A percentile compares a stretch with the other conserved stretches of the same genome.
Evolutionary conservation across 37 sponge, comb jelly and placozoan species (phyloP).

Genomic region (Diacarnus erythraeanus): DNA sequence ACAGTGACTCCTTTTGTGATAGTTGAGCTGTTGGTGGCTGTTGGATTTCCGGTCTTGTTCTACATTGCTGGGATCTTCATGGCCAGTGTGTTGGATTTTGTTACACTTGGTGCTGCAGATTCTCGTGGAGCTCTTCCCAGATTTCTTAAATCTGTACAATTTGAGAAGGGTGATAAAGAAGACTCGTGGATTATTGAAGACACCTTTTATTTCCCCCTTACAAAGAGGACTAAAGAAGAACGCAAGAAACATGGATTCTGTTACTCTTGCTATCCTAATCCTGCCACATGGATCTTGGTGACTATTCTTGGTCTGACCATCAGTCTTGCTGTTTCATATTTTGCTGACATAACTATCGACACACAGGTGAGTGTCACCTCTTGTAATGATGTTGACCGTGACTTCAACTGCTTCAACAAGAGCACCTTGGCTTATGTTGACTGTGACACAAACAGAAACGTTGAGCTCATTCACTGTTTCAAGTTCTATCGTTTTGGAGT

Average conservation of each 20-base stretch:
- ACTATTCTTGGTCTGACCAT: slow-evolving; percentile 15
- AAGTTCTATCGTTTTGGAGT: slow-evolving; percentile 48
- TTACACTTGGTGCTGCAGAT: slow-evolving; percentile 55
- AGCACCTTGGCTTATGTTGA: slow-evolving; percentile 22
- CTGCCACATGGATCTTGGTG: slow-evolving; percentile 27
- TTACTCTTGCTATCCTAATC: neutral
- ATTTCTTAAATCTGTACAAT: slow-evolving; percentile 35
- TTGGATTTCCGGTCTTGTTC: slow-evolving; percentile 39
- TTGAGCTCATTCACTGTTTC: slow-evolving; percentile 44
- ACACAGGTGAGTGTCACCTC: slow-evolving; percentile 19
- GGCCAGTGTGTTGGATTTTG: slow-evolving; percentile 44
- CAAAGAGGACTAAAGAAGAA: neutral
- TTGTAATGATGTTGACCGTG: slow-evolving; percentile 2
- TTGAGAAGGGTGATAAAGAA: slow-evolving; percentile 22
- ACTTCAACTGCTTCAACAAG: slow-evolving; percentile 37
- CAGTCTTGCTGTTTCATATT: slow-evolving; percentile 23
- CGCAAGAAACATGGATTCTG: neutral
- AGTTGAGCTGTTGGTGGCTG: slow-evolving; percentile 48
- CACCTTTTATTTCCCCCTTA: slow-evolving; percentile 43
- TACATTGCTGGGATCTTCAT: slow-evolving; percentile 21
- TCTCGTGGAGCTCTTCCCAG: slow-evolving; percentile 7
- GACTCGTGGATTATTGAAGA: slow-evolving; percentile 59
- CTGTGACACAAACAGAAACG: slow-evolving; percentile 12
- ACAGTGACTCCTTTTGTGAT: slow-evolving; percentile 35
- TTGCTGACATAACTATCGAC: slow-evolving; percentile 28